Evolutionary conservation across 2,113 vertebrate species (phyloP), one percentile per base, ranked within the genome.

Genomic region (Tachuris rubrigastra): DNA sequence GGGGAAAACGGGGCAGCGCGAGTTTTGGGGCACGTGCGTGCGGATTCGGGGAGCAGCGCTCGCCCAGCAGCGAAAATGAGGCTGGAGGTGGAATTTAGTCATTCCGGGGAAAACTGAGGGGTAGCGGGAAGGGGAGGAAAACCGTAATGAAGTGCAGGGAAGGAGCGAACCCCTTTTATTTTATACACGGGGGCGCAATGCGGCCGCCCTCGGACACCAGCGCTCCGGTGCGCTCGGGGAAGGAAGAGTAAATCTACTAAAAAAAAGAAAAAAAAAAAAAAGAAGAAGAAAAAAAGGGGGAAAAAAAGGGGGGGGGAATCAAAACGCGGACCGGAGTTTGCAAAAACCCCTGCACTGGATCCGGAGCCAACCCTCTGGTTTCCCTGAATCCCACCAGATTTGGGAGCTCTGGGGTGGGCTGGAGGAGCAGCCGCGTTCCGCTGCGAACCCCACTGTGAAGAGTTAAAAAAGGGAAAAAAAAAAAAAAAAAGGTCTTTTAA

Each of bases 271-370:
- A 86, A 71, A 80, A 59, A 44, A 81, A 62, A 83, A 83, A 72
- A 68, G 31, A 47, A 56, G 31, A 80, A 42, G 33, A 62, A 53
- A 60, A 52, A 37, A 37, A 37, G 15, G 16, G 17, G 42, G 17
- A 18, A 44, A 44, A 44, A 27, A 30, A 50, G 33, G 37, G 47
- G 69, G 44, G 33, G 42, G 37, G 19, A 56, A 89, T 58, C 21
- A 96, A 93, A 95, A 91, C 77, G 20, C 62, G 85, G 79, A 80
- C 8, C 86, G 84, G 90, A 96, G 56, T 63, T 72, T 39, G 37
- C 47, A 79, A 56, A 97, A 96, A 95, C 39, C 58, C 86, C 86
- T 82, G 85, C 80, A 79, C 91, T 83, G 92, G 68, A 96, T 96
- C 81, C 39, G 95, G 85, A 96, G 90, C 94, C 94, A 80, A 14